Evolutionary conservation across 2,888 invertebrate genomes (phyloP), one percentile per base, ranked within the genome.

Genomic region (Drosophila hamatofila): DNA sequence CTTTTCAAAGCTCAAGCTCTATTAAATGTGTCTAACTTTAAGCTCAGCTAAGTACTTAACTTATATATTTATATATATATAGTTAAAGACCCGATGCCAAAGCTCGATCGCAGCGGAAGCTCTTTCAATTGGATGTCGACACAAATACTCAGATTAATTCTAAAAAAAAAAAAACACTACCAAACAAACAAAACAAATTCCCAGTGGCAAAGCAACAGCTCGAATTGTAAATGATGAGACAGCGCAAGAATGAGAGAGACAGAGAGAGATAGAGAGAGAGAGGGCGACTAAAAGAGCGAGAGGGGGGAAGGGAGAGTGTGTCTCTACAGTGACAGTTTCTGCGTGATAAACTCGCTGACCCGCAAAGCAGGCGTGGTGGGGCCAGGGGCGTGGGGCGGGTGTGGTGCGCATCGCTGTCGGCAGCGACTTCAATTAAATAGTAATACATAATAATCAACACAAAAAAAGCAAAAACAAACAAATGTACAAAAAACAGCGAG

Each of bases 371-470:
- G 23, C 35, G 35, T 2, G 23, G 1, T 7, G 35, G 33, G 23
- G 6, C 21, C 16, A 9, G 52, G 52, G 35, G 18, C 30, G 51
- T 12, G 51, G 7, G 52, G 9, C 21, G 35, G 23, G 35, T 4
- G 51, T 23, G 35, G 16, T 27, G 27, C 12, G 27, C 35, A 23
- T 51, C 56, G 49, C 62, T 70, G 69, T 81, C 65, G 60, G 67
- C 71, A 71, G 59, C 46, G 52, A 44, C 86, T 82, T 85, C 88
- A 87, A 83, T 86, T 78, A 81, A 88, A 83, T 75, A 78, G 84
- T 69, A 88, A 88, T 86, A 83, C 84, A 88, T 75, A 83, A 72
- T 75, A 83, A 88, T 83, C 68, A 83, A 78, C 63, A 63, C 57
- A 51, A 63, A 49, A 49, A 55, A 42, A 39, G 67, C 48, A 8